Conservation (phyloP, 2,888 invertebrate genomes). For the Andrena camellia region DNA sequence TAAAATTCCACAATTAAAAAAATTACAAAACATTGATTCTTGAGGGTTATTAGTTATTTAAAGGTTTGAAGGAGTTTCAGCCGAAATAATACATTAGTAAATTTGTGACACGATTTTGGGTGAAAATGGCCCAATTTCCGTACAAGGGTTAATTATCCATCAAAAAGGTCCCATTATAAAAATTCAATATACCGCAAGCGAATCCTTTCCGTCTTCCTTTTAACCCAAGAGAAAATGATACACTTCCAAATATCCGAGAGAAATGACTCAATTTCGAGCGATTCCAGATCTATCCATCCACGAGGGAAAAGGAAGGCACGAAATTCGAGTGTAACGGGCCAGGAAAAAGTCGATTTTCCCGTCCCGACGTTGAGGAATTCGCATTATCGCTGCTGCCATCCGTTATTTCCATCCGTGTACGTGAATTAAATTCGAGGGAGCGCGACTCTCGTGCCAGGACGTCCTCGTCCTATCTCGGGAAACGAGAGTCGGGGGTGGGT, state of each 20-base stretch:
- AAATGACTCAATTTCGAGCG: slow-evolving; percentile 8
- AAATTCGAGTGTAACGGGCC: background rate
- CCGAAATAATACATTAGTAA: too few species aligned
- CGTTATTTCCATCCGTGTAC: slow-evolving; percentile 17
- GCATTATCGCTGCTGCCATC: slow-evolving; percentile 14
- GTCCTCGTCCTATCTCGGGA: slow-evolving; percentile 30
- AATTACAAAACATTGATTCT: too few species aligned
- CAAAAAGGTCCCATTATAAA: too few species aligned
- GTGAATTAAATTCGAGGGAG: slow-evolving; percentile 20
- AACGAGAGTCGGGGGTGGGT: slow-evolving; percentile 2
- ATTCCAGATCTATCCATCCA: background rate
- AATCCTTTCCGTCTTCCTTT: too few species aligned
- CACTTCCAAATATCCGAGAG: background rate
- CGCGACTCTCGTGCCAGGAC: background rate
- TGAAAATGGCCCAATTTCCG: too few species aligned
- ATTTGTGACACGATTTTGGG: too few species aligned
- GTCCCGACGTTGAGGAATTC: slow-evolving; percentile 4
- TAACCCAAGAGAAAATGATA: background rate
- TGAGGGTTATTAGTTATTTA: too few species aligned
- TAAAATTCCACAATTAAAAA: too few species aligned
- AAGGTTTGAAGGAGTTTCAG: too few species aligned
- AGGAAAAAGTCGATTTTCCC: slow-evolving; percentile 11
- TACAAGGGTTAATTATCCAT: too few species aligned
- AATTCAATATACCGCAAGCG: too few species aligned
- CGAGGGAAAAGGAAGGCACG: background rate